Evolutionary conservation across 2,797 vertebrate genomes (phyloP).

Genomic region (Esox masquinongy): DNA sequence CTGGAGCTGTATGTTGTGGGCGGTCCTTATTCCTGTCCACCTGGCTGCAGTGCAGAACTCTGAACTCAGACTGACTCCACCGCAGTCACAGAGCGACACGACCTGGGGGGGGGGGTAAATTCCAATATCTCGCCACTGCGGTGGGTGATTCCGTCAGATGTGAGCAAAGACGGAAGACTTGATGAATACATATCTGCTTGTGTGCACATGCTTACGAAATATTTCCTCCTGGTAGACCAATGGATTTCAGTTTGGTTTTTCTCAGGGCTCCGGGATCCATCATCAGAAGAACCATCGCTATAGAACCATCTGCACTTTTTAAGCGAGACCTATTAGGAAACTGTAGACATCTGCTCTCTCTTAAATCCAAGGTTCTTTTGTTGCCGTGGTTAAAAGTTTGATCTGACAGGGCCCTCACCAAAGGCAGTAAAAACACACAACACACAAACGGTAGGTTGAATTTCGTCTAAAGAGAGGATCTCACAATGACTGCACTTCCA

Average conservation of each 20-base stretch:
- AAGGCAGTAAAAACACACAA: conserved; percentile 25
- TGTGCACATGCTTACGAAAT: background rate
- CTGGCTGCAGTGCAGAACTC: background rate
- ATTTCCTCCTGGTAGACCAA: background rate
- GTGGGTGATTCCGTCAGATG: background rate
- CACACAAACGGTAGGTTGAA: conserved; percentile 17
- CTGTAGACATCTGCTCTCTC: conserved; percentile 16
- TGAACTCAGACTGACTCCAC: background rate
- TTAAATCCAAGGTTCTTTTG: conserved; percentile 5
- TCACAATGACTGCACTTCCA: conserved; percentile 12
- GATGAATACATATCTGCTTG: background rate
- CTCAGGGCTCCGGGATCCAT: no score
- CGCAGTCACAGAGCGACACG: background rate
- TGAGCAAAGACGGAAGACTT: conserved; percentile 1
- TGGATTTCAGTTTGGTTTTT: background rate
- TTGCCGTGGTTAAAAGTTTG: conserved; percentile 8
- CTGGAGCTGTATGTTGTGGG: background rate
- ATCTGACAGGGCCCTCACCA: conserved; percentile 17
- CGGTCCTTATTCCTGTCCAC: background rate
- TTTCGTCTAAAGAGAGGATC: conserved; percentile 13
- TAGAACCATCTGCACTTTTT: background rate
- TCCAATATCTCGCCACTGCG: conserved; percentile 6
- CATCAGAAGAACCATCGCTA: no score
- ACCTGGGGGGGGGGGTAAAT: background rate
- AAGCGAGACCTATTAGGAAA: background rate